phyloP scores from a whole-genome alignment of 2,797 vertebrate species.

The Circus cinereus region DNA sequence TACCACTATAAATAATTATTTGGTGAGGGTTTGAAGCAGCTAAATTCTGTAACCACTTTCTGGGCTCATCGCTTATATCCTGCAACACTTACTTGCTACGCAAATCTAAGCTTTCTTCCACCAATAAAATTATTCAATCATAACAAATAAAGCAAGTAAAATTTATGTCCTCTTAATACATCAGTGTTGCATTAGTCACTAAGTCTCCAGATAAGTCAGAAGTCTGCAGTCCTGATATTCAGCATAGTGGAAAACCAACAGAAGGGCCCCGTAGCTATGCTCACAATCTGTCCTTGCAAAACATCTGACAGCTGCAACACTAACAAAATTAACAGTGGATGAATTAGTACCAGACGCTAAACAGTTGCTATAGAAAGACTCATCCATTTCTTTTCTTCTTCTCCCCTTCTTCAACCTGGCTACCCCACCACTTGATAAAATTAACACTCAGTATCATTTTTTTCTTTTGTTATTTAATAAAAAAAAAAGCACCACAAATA shows the following conservation, averaged over 20 bases:
- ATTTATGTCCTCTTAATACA: slow-evolving; percentile 53
- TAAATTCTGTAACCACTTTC: neutral
- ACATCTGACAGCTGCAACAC: slow-evolving; percentile 91
- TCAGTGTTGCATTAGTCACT: slow-evolving; percentile 52
- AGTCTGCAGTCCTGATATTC: slow-evolving; percentile 83
- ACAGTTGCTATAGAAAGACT: slow-evolving; percentile 74
- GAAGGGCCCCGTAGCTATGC: slow-evolving; percentile 91
- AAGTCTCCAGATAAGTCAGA: slow-evolving; percentile 81
- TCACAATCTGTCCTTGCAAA: slow-evolving; percentile 88
- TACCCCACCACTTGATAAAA: slow-evolving; percentile 50
- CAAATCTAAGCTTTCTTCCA: neutral
- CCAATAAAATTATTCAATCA: slow-evolving; percentile 4
- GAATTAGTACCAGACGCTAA: slow-evolving; percentile 94
- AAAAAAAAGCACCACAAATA: neutral
- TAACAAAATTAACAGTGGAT: slow-evolving; percentile 97
- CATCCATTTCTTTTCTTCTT: slow-evolving; percentile 44
- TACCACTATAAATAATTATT: neutral
- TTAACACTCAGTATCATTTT: neutral
- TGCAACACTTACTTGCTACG: neutral
- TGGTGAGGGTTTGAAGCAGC: neutral
- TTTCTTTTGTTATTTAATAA: neutral
- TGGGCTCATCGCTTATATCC: neutral
- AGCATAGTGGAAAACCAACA: slow-evolving; percentile 89
- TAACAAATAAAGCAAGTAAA: slow-evolving; percentile 46
- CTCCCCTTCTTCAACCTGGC: slow-evolving; percentile 32